Evolutionary conservation across 2,797 vertebrate species (phyloP).

Genomic region (Crypturellus tataupa): DNA sequence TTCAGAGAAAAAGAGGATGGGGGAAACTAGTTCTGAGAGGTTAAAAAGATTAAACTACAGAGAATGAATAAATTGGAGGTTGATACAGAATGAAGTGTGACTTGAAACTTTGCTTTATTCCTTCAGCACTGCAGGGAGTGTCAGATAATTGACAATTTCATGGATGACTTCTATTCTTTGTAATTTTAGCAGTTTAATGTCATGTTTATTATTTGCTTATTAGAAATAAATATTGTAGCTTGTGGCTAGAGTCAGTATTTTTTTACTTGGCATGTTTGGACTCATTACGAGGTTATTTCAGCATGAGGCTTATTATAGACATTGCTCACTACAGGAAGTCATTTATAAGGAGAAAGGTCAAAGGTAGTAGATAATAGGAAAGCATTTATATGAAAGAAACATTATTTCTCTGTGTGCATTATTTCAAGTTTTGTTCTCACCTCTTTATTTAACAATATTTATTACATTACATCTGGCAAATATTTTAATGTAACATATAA

Average conservation of each 20-base stretch:
- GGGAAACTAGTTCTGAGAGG: not conserved
- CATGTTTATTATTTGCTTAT: conserved; percentile 67
- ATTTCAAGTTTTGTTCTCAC: not conserved
- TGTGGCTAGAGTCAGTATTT: not conserved
- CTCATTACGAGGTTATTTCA: conserved; percentile 13
- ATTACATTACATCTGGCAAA: not conserved
- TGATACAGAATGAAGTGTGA: not conserved
- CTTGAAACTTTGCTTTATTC: conserved; percentile 27
- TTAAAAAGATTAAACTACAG: not conserved
- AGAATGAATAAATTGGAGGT: conserved; percentile 14
- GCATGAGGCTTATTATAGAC: not conserved
- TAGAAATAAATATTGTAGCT: conserved; percentile 55
- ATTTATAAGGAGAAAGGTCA: conserved; percentile 3
- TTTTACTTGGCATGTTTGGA: not conserved
- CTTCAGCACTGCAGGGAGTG: conserved; percentile 16
- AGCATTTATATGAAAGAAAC: not conserved
- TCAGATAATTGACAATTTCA: conserved; percentile 69
- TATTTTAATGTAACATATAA: not conserved
- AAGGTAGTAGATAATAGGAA: not conserved
- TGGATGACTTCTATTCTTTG: conserved; percentile 59
- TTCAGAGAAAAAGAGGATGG: not conserved
- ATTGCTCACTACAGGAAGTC: not conserved
- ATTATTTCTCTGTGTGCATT: not conserved
- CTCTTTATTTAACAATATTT: not conserved
- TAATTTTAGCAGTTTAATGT: conserved; percentile 61